Percentiles rank a stretch among this genome's conserved stretches.
Conservation (phyloP, 2,888 invertebrate genomes). For the Lochmaea capreae region DNA sequence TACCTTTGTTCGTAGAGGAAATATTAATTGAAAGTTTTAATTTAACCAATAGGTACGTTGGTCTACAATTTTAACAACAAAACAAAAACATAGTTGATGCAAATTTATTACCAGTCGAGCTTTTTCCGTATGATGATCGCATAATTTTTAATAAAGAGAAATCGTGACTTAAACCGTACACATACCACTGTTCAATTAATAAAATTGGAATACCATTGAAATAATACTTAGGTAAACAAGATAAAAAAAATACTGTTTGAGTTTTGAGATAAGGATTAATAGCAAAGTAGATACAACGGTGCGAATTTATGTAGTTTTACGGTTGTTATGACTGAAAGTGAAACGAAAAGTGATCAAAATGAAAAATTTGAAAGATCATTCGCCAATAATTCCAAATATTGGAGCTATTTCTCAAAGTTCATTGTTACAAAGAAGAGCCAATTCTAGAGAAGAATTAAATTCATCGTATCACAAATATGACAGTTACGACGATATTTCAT, state of each 20-base stretch:
- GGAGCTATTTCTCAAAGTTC: constrained; percentile 54
- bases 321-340: background rate
- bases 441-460: constrained; percentile 53
- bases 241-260: constrained; percentile 38
- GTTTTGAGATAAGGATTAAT: constrained; percentile 30
- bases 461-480: constrained; percentile 50
- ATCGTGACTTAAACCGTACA: constrained; percentile 23
- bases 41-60: constrained; percentile 15
- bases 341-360: constrained; percentile 29
- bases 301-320: constrained; percentile 10
- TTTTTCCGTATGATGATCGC: constrained; percentile 26
- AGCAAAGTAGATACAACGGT: constrained; percentile 22
- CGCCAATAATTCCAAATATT: constrained; percentile 58
- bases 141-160: constrained; percentile 27
- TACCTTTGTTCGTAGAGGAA: constrained; percentile 25
- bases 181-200: constrained; percentile 11
- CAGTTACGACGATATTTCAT: constrained; percentile 54
- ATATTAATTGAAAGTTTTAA: constrained; percentile 23
- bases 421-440: constrained; percentile 56
- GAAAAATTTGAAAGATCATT: constrained; percentile 53
- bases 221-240: constrained; percentile 29
- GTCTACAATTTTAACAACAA: constrained; percentile 12
- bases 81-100: constrained; percentile 7
- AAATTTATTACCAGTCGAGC: constrained; percentile 24
- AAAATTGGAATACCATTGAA: constrained; percentile 26